Conservation (phyloP, 2,113 vertebrate genomes). For the Corythornis madagascariensis region DNA sequence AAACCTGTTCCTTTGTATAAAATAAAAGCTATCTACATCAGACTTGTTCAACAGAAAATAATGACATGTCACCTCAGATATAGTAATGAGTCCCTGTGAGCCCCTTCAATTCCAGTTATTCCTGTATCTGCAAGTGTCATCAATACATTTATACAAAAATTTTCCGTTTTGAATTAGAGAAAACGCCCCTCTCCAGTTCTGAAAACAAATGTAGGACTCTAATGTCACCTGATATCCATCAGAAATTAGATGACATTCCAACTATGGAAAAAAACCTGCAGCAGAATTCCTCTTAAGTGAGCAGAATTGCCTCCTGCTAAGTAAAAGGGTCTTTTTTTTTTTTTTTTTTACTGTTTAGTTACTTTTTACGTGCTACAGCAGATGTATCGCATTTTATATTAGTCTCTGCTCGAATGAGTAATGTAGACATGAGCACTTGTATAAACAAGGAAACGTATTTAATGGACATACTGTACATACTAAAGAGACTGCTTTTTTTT, state of each 20-base stretch:
- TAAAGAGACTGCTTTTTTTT: conserved; percentile 42
- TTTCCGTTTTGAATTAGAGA: not conserved
- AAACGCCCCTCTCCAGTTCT: not conserved
- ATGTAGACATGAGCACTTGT: conserved; percentile 56
- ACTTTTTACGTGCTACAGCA: not conserved
- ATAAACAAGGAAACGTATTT: conserved; percentile 65
- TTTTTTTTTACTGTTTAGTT: not conserved
- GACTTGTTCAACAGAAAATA: not conserved
- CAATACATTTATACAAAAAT: not conserved
- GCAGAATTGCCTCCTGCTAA: not conserved
- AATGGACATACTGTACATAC: conserved; percentile 62
- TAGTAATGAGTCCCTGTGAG: not conserved
- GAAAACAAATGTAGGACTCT: not conserved
- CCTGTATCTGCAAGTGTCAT: not conserved
- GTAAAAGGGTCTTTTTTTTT: not conserved
- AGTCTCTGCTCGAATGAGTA: conserved; percentile 59
- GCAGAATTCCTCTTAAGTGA: not conserved
- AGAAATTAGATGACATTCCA: conserved; percentile 36
- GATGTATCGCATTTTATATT: conserved; percentile 33
- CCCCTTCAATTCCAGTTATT: not conserved
- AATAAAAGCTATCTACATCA: not conserved
- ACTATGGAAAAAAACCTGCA: not conserved
- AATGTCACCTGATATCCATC: not conserved
- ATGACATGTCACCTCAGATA: not conserved
- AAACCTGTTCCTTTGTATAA: not conserved